Percentiles rank a stretch among this genome's conserved stretches.
These are phyloP conservation scores for Dioctria rufipes DNA, from an alignment of 2,888 invertebrate species.

Conservation along the genomic window DNA sequence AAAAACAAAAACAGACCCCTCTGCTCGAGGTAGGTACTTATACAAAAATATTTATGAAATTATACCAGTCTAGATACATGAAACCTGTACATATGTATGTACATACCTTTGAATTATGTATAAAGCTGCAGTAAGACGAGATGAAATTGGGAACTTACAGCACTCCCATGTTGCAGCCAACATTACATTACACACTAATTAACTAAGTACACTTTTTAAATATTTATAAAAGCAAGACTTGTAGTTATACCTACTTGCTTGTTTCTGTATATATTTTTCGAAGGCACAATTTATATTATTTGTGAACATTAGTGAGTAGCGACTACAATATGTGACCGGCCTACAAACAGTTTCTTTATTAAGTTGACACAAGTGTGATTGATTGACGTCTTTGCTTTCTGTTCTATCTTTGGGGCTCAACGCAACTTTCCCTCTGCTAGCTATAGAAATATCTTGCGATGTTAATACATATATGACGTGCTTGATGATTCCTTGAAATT, in stretches of 20 bases:
- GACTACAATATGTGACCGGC: constrained; percentile 5
- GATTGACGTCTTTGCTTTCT: constrained; percentile 16
- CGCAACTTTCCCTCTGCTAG: constrained; percentile 2
- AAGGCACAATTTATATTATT: background rate
- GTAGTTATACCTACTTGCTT: background rate
- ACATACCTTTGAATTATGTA: too few species aligned
- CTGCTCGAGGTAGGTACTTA: too few species aligned
- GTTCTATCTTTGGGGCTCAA: constrained; percentile 14
- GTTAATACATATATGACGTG: background rate
- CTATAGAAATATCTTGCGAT: background rate
- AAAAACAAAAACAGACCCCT: too few species aligned
- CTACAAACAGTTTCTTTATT: constrained; percentile 13
- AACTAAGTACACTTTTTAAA: constrained; percentile 9
- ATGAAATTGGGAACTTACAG: too few species aligned
- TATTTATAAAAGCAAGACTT: background rate
- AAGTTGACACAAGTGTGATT: constrained; percentile 29
- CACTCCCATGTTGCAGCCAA: too few species aligned
- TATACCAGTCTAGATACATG: too few species aligned
- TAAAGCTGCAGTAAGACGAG: too few species aligned
- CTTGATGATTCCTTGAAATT: background rate
- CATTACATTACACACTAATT: background rate
- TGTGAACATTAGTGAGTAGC: background rate
- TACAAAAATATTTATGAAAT: too few species aligned
- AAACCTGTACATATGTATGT: too few species aligned
- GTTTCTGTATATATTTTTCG: background rate